A percentile compares a stretch with the other conserved stretches of the same genome.
These are phyloP conservation scores for Ladona fulva DNA, from an alignment of 1,140 invertebrate species.

Conservation along the genomic window DNA sequence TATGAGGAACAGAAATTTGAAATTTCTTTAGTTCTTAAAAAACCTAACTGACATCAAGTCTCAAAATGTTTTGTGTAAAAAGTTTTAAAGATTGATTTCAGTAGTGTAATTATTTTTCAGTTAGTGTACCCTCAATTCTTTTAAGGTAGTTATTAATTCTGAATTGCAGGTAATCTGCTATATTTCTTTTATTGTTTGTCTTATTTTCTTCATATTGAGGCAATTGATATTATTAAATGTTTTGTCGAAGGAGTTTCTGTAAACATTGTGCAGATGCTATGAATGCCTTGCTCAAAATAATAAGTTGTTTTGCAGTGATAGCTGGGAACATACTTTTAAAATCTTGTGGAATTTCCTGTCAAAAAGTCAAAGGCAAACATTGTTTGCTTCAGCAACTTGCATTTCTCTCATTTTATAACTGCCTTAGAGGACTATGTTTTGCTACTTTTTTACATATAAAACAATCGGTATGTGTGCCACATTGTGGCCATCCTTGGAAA, in stretches of 20 bases:
- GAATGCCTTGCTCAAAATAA: slow-evolving; percentile 1
- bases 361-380: neutral
- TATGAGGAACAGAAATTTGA: too few species aligned
- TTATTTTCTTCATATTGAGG: too few species aligned
- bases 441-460: neutral
- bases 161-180: too few species aligned
- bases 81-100: too few species aligned
- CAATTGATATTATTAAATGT: too few species aligned
- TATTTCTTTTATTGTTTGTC: too few species aligned
- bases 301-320: neutral
- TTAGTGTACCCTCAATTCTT: too few species aligned
- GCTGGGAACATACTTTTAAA: neutral
- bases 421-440: slow-evolving; percentile 1
- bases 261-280: neutral
- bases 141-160: too few species aligned
- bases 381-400: neutral
- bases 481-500: neutral
- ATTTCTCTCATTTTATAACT: neutral
- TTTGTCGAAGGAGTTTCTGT: neutral
- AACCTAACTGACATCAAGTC: too few species aligned
- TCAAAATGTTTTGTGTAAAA: too few species aligned
- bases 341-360: neutral
- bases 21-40: too few species aligned
- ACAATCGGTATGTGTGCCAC: neutral
- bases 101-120: too few species aligned